Conservation (phyloP, 2,888 invertebrate genomes). For the Pocota personata region DNA sequence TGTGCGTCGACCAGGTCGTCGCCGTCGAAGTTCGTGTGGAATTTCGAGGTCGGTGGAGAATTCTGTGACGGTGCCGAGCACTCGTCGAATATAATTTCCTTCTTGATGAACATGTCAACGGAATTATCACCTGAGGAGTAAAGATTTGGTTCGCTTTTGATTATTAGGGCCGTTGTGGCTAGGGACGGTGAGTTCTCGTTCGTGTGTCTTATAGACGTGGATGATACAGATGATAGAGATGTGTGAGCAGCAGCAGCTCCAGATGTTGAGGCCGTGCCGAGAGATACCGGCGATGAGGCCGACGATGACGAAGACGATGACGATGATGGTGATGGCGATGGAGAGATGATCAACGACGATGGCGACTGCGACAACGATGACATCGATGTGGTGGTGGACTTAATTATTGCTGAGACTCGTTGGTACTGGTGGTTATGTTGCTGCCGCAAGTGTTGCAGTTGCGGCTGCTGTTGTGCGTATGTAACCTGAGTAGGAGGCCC, state of each 20-base stretch:
- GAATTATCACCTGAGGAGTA: constrained; percentile 82
- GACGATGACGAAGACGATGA: constrained; percentile 75
- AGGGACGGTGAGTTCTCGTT: constrained; percentile 80
- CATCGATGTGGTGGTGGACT: constrained; percentile 68
- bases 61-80: constrained; percentile 81
- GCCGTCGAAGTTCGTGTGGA: constrained; percentile 81
- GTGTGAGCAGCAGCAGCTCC: constrained; percentile 39
- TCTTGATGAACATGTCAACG: constrained; percentile 82
- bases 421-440: constrained; percentile 73
- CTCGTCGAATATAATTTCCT: constrained; percentile 81
- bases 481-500: constrained; percentile 79
- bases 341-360: constrained; percentile 56
- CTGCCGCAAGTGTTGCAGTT: constrained; percentile 73
- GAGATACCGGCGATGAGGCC: constrained; percentile 71
- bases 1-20: constrained; percentile 82
- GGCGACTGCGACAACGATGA: constrained; percentile 71
- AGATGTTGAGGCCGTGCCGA: constrained; percentile 59
- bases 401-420: constrained; percentile 69
- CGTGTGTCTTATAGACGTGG: constrained; percentile 60
- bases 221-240: constrained; percentile 58
- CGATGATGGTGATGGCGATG: constrained; percentile 75
- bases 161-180: constrained; percentile 80
- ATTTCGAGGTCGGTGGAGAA: constrained; percentile 82
- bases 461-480: constrained; percentile 79
- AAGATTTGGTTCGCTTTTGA: constrained; percentile 82